Evolutionary conservation across 2,888 invertebrate genomes (phyloP).

Genomic region (Macroteleia sp.): DNA sequence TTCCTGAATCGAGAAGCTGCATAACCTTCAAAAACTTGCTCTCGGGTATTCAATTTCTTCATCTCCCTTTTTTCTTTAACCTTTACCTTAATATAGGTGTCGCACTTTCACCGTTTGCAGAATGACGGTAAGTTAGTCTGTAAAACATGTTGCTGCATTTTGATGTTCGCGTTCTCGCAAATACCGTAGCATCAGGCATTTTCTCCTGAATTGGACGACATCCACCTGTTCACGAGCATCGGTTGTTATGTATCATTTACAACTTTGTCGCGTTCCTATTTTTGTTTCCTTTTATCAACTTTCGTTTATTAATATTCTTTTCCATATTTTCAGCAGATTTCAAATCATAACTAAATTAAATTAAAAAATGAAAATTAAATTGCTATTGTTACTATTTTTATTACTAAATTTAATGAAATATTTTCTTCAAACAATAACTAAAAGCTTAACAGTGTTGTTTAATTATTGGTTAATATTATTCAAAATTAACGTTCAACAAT

Average conservation of each 20-base stretch:
- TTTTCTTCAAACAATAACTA: too few relatives aligned
- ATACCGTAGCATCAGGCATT: conserved; percentile 65
- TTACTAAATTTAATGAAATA: too few relatives aligned
- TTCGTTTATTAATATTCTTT: conserved; percentile 10
- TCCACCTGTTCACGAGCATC: conserved; percentile 47
- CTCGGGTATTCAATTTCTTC: conserved; percentile 52
- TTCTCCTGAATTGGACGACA: conserved; percentile 41
- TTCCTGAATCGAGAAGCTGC: background rate
- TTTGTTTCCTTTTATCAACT: conserved; percentile 34
- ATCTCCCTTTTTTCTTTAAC: conserved; percentile 75
- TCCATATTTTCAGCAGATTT: too few relatives aligned
- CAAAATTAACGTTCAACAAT: too few relatives aligned
- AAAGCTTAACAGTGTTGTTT: too few relatives aligned
- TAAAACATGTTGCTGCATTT: conserved; percentile 66
- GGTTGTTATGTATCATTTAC: conserved; percentile 28
- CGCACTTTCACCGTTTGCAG: conserved; percentile 79
- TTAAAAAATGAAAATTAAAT: too few relatives aligned
- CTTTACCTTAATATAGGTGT: conserved; percentile 80
- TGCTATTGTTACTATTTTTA: too few relatives aligned
- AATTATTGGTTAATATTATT: too few relatives aligned
- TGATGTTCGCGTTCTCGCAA: conserved; percentile 65
- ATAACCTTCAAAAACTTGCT: conserved; percentile 56
- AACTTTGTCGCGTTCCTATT: conserved; percentile 39
- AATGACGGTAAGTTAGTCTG: conserved; percentile 67
- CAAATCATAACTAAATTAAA: too few relatives aligned